These are phyloP conservation scores for Helogale parvula DNA, from an alignment of 2,113 vertebrate species.

Conservation along the genomic window DNA sequence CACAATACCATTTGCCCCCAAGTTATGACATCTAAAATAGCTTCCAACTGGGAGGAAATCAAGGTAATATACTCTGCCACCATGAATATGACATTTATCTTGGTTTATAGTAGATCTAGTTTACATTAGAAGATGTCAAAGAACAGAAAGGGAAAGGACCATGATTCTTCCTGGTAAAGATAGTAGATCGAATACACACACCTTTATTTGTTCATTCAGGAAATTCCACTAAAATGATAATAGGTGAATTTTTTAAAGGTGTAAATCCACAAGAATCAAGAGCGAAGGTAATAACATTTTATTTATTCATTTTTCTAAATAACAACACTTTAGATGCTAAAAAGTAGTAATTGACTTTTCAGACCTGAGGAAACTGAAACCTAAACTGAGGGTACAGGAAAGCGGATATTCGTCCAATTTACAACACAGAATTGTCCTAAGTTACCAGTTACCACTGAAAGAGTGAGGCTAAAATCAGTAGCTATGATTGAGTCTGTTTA, in stretches of 20 bases:
- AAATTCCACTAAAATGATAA: constrained; percentile 33
- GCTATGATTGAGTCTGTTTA: background rate
- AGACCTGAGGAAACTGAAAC: constrained; percentile 18
- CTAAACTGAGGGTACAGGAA: background rate
- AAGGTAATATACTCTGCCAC: constrained; percentile 29
- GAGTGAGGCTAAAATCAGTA: background rate
- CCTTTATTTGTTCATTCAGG: constrained; percentile 18
- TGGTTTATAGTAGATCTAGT: constrained; percentile 23
- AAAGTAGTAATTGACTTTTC: background rate
- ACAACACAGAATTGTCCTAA: background rate
- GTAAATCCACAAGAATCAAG: background rate
- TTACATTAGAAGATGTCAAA: constrained; percentile 43
- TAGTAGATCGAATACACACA: background rate
- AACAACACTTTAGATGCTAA: background rate
- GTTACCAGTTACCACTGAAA: background rate
- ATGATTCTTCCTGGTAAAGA: constrained; percentile 37
- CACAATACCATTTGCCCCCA: background rate
- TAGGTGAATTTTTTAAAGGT: background rate
- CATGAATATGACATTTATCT: constrained; percentile 47
- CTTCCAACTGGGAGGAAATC: constrained; percentile 50
- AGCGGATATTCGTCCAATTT: background rate
- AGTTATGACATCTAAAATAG: constrained; percentile 46
- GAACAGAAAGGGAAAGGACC: background rate
- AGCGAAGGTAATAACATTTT: background rate
- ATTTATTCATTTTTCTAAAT: background rate